Evolutionary conservation across 2,888 invertebrate genomes (phyloP).

Genomic region (Aricia artaxerxes): DNA sequence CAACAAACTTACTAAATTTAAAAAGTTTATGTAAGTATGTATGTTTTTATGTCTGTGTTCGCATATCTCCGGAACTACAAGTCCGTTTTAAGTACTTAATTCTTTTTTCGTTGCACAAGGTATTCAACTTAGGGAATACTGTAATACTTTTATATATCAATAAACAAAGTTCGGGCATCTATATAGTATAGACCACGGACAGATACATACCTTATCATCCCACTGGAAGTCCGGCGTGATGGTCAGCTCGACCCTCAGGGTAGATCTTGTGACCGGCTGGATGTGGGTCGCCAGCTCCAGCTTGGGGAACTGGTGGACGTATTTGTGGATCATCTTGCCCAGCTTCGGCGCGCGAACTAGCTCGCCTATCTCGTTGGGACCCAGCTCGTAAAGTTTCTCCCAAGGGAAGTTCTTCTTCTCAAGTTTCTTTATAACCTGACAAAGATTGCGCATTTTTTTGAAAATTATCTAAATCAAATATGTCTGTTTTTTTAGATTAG

Average conservation of each 20-base stretch:
- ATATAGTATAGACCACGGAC: no score
- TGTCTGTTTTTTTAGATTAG: no score
- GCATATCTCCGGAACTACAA: no score
- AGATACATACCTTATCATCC: slow-evolving; percentile 91
- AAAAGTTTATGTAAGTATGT: no score
- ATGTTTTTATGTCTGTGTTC: no score
- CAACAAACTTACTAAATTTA: no score
- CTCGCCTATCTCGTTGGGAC: slow-evolving; percentile 98
- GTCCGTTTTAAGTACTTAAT: no score
- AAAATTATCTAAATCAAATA: no score
- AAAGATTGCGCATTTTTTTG: neutral
- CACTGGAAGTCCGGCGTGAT: slow-evolving; percentile 99
- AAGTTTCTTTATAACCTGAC: slow-evolving; percentile 91
- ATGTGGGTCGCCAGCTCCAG: slow-evolving; percentile 97
- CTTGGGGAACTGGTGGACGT: slow-evolving; percentile 98
- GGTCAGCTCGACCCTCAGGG: slow-evolving; percentile 96
- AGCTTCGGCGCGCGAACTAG: slow-evolving; percentile 92
- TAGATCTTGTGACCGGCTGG: slow-evolving; percentile 97
- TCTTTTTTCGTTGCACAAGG: no score
- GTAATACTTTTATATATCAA: no score
- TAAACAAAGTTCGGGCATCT: no score
- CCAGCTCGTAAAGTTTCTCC: slow-evolving; percentile 96
- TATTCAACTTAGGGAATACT: no score
- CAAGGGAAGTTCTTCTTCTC: slow-evolving; percentile 98
- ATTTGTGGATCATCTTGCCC: slow-evolving; percentile 96